Evolutionary conservation across 2,797 vertebrate genomes (phyloP).

Genomic region (Anguilla obscura): DNA sequence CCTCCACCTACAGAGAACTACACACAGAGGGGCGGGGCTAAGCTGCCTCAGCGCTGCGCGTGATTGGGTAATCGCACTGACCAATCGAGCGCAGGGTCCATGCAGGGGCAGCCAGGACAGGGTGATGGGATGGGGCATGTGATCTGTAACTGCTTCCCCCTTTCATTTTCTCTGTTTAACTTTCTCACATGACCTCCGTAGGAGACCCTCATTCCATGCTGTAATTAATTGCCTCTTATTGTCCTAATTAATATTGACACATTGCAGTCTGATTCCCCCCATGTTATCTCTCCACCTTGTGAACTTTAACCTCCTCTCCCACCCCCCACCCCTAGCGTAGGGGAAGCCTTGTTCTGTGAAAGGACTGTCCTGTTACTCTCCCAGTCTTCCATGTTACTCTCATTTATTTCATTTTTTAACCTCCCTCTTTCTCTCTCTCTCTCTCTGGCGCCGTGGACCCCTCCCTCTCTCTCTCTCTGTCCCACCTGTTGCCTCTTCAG

Average conservation of each 20-base stretch:
- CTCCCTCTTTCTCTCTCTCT: slow-evolving; percentile 14
- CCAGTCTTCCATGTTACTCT: background rate
- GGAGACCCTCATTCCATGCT: background rate
- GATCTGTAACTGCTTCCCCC: background rate
- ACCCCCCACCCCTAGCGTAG: background rate
- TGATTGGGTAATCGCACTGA: background rate
- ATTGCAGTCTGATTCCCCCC: background rate
- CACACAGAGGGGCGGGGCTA: background rate
- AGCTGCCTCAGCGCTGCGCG: background rate
- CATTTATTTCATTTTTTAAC: background rate
- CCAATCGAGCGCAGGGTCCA: background rate
- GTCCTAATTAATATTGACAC: slow-evolving; percentile 21
- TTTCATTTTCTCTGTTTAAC: slow-evolving; percentile 26
- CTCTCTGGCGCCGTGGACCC: slow-evolving; percentile 24
- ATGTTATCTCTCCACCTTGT: background rate
- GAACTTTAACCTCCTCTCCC: background rate
- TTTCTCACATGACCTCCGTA: background rate
- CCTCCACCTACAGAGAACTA: background rate
- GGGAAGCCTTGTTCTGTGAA: background rate
- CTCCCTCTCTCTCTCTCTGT: background rate
- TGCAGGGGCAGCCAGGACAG: background rate
- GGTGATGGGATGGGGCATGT: background rate
- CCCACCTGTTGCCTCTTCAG: slow-evolving; percentile 72
- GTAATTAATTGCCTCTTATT: background rate
- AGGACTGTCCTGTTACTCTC: background rate